These are phyloP conservation scores for Hyperoplus lanceolatus DNA, from an alignment of 2,797 vertebrate genomes.

Conservation along the genomic window DNA sequence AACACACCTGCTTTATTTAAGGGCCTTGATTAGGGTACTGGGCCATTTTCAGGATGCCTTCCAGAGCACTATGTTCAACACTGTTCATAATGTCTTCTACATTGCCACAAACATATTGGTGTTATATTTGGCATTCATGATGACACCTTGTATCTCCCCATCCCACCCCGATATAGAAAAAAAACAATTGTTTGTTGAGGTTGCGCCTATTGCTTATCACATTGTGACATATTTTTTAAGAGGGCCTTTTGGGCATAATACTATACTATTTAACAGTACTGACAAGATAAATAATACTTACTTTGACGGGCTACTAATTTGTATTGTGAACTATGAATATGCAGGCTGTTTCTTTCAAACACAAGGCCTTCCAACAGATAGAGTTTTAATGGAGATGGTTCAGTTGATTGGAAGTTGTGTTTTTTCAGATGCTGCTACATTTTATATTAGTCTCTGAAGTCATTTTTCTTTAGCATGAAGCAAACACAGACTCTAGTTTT, in stretches of 20 bases:
- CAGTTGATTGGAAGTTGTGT: not conserved
- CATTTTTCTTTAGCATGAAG: not conserved
- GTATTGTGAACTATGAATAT: not conserved
- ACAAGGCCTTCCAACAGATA: not conserved
- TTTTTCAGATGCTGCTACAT: not conserved
- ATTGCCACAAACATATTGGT: too few relatives aligned
- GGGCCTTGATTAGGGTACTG: too few relatives aligned
- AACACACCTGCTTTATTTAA: too few relatives aligned
- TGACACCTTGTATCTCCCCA: too few relatives aligned
- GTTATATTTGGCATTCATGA: too few relatives aligned
- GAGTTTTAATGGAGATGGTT: not conserved
- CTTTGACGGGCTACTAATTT: not conserved
- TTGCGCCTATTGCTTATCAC: constrained; percentile 15
- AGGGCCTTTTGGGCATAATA: constrained; percentile 5
- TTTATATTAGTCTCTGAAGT: not conserved
- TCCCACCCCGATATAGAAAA: too few relatives aligned
- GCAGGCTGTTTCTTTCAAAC: not conserved
- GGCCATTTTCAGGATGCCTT: too few relatives aligned
- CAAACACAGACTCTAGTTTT: constrained; percentile 5
- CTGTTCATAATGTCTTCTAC: too few relatives aligned
- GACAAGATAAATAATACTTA: not conserved
- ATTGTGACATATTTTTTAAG: constrained; percentile 15
- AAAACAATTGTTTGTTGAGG: not conserved
- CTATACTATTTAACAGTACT: not conserved
- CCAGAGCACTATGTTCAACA: too few relatives aligned